Base-by-base conservation (phyloP, 2,888 invertebrate species). In the Julus scanicus region DNA sequence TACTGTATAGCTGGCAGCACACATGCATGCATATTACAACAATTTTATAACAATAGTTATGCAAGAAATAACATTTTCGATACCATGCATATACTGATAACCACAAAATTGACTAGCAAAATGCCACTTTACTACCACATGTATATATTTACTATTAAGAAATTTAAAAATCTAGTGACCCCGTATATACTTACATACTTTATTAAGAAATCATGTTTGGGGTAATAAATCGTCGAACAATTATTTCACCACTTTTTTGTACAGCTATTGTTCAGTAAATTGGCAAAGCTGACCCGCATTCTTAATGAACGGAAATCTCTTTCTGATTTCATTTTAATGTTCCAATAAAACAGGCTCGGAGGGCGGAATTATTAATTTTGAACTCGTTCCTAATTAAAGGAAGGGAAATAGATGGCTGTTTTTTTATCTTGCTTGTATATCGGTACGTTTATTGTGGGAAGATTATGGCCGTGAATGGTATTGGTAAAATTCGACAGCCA, bases 321-420 rank as follows among this genome's bases (percentile, higher is more conserved):
- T 15, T 63, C 44, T 63, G 63, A 63, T 63, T 17, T n/a, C 4
- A 63, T 63, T 63, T 63, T n/a, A 63, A 63, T n/a, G 63, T 63
- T 63, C 63, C 63, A 63, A 63, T 63, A 17, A 63, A 63, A 63
- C n/a, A 17, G 17, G n/a, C 17, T 6, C 63, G 63, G 63, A 63
- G 63, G 63, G 63, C 63, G 63, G 63, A 63, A 63, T 63, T 63
- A 63, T 63, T 63, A 63, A 63, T 63, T 63, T 63, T 63, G 63
- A 63, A 63, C 63, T 63, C n/a, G 63, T n/a, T n/a, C 63, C 8
- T 63, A 63, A 63, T 63, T 63, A 63, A 63, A 63, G 53, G 53
- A 53, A 53, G 17, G 13, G 17, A 53, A 53, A 53, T 17, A 2
- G 13, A 29, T 29, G 29, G 29, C 29, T 15, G 15, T 15, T 57